Evolutionary conservation across 2,888 invertebrate genomes (phyloP), one percentile per base, ranked within the genome.

Genomic region (Trissolcus japonicus): DNA sequence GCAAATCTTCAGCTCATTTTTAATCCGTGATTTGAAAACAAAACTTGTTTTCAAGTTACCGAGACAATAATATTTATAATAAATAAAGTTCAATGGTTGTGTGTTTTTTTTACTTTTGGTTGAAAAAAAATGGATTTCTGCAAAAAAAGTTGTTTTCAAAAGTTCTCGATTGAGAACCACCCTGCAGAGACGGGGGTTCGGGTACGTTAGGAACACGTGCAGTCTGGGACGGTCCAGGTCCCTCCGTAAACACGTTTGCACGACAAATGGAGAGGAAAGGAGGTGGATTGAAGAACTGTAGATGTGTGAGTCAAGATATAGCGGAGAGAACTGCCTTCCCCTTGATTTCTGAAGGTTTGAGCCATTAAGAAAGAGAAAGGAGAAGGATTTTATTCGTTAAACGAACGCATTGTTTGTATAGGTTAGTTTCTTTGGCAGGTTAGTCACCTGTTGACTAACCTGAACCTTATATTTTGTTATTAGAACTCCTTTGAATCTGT

Each of bases 391-490:
- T 88, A 88, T 88, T 88, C 86, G 87, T 88, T 86, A 84, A 87
- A 87, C 83, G 81, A 83, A 85, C 83, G 86, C 83, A 87, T 88
- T 88, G 87, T 88, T 88, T 86, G 88, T 86, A 87, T 88, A 87
- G 85, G 87, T 87, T 86, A 79, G 83, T 82, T 84, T 83, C 82
- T 80, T 82, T 83, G 81, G 79, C 88, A 88, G 88, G 88, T 89
- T 89, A 86, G 86, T 87, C 89, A 88, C 89, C 89, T 89, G 89
- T 89, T 88, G 89, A 88, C 88, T 86, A 87, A 86, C 86, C 86
- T 86, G 85, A 86, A 86, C 84, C 84, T 85, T 82, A 83, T 35
- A 35, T 81, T 82, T 85, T 84, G 82, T 83, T 85, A 83, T 84
- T 85, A 83, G 81, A 83, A 82, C 81, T 82, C 83, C 84, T 82